A percentile compares a stretch with the other conserved stretches of the same genome.
Conservation (phyloP, 2,888 invertebrate species). For the Thera obeliscata region DNA sequence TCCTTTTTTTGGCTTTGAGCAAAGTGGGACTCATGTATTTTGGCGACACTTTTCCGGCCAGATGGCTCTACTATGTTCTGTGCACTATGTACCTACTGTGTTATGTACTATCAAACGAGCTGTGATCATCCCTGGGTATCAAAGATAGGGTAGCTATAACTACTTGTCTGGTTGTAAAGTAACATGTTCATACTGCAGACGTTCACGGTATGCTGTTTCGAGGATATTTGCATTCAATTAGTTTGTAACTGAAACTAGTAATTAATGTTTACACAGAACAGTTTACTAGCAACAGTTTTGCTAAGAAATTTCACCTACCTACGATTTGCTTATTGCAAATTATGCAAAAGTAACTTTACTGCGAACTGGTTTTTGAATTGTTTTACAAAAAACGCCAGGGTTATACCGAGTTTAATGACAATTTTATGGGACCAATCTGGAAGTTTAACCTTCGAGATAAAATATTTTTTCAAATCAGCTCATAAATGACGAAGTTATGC, state of each 20-base stretch:
- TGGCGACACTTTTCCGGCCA: too few relatives aligned
- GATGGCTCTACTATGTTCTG: too few relatives aligned
- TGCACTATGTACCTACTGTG: too few relatives aligned
- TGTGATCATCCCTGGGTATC: conserved; percentile 15
- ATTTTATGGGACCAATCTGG: too few relatives aligned
- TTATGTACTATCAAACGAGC: not conserved
- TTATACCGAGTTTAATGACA: too few relatives aligned
- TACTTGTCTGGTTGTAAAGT: not conserved
- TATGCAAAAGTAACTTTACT: not conserved
- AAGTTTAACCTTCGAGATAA: too few relatives aligned
- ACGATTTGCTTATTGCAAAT: not conserved
- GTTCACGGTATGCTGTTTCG: not conserved
- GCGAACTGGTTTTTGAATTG: too few relatives aligned
- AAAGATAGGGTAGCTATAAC: conserved; percentile 5
- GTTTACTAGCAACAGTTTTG: not conserved
- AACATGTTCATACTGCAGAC: conserved; percentile 6
- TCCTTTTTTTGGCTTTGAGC: too few relatives aligned
- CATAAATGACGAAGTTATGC: too few relatives aligned
- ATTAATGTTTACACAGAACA: not conserved
- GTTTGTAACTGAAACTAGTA: conserved; percentile 1
- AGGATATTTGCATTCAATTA: conserved; percentile 4
- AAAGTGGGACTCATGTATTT: too few relatives aligned
- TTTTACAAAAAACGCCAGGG: too few relatives aligned
- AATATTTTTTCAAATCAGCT: too few relatives aligned
- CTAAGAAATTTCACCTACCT: not conserved